These are phyloP conservation scores for Cylas formicarius DNA, from an alignment of 1,140 invertebrate species.

Conservation along the genomic window DNA sequence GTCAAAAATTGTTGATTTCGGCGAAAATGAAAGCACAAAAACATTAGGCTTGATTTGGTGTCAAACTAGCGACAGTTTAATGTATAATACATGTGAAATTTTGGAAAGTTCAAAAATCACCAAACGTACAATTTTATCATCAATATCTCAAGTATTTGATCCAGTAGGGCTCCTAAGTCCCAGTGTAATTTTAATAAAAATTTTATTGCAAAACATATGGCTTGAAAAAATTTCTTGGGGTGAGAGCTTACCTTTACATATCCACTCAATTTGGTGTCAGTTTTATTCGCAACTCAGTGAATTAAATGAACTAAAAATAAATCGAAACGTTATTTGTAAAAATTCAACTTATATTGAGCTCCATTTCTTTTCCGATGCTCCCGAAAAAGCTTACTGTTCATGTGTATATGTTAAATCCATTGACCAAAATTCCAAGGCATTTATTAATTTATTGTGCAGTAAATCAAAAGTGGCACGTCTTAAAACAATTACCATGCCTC, in stretches of 20 bases:
- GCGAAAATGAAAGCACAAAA: constrained; percentile 22
- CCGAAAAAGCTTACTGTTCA: constrained; percentile 2
- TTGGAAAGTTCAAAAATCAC: constrained; percentile 1
- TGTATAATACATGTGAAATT: constrained; percentile 5
- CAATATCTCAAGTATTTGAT: constrained; percentile 39
- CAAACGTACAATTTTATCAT: constrained; percentile 11
- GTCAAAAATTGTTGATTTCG: constrained; percentile 15
- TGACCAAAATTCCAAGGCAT: no score
- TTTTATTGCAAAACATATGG: constrained; percentile 42
- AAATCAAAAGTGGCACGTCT: no score
- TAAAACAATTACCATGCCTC: no score
- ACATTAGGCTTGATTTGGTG: constrained; percentile 16
- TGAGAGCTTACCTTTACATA: constrained; percentile 26
- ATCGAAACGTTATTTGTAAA: constrained; percentile 1
- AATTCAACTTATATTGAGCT: constrained; percentile 9
- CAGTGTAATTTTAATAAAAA: constrained; percentile 37
- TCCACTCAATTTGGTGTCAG: neutral
- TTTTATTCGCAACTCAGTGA: neutral
- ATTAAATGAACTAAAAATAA: constrained; percentile 8
- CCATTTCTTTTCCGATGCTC: constrained; percentile 5
- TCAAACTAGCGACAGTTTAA: constrained; percentile 4
- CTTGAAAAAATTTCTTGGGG: constrained; percentile 37
- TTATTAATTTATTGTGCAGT: no score
- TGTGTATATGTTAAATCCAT: no score
- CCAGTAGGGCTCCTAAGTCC: constrained; percentile 41